Conservation (phyloP, 2,113 vertebrate genomes). For the Heterotilapia buettikoferi region DNA sequence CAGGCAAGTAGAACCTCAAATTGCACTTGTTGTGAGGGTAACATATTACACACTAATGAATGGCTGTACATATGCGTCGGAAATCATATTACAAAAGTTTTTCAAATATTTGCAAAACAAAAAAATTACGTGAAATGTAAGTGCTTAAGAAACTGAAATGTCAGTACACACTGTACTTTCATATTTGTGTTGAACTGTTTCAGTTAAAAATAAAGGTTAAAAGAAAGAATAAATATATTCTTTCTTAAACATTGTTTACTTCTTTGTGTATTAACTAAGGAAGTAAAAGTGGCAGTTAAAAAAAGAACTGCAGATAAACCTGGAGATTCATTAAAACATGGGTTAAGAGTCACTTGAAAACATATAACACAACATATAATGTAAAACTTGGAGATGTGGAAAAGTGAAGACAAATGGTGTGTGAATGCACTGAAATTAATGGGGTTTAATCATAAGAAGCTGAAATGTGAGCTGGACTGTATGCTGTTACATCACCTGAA, state of each 20-base stretch:
- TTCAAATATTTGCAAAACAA: not conserved
- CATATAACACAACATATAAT: too few species aligned
- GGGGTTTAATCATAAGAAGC: not conserved
- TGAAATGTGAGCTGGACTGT: not conserved
- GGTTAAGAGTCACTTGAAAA: not conserved
- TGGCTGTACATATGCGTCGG: rapidly evolving
- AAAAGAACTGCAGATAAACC: not conserved
- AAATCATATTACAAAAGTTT: not conserved
- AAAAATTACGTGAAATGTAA: not conserved
- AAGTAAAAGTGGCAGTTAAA: not conserved
- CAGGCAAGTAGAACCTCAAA: not conserved
- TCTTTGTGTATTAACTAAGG: not conserved
- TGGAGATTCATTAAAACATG: not conserved
- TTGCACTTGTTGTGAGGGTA: not conserved
- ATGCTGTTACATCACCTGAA: not conserved
- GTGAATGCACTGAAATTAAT: not conserved
- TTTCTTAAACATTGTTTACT: not conserved
- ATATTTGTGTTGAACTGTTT: not conserved
- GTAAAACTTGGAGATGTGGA: not conserved
- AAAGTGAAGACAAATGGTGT: not conserved
- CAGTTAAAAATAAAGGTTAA: not conserved
- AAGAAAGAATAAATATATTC: not conserved
- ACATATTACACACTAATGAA: not conserved
- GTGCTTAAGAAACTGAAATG: not conserved
- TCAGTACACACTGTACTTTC: not conserved